Percentiles rank a stretch among this genome's conserved stretches.
Conservation (phyloP, 2,888 invertebrate species). For the Archips crataeganus region DNA sequence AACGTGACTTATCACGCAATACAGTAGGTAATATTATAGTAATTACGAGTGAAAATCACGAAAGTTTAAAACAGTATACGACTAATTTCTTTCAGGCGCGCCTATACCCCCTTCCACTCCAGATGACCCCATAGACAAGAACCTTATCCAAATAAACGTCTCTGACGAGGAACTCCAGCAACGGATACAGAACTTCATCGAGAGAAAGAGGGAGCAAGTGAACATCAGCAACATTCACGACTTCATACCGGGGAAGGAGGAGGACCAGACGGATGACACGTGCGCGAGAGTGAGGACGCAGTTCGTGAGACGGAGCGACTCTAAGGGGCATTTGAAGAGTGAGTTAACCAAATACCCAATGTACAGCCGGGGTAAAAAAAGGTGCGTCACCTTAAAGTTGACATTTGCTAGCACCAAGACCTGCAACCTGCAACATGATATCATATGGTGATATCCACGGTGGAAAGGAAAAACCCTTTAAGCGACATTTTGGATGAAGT, state of each 20-base stretch:
- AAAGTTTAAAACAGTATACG: too few relatives aligned
- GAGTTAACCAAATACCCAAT: slow-evolving; percentile 53
- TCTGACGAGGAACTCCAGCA: slow-evolving; percentile 87
- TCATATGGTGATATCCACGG: too few relatives aligned
- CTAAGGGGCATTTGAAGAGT: slow-evolving; percentile 94
- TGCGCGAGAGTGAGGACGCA: slow-evolving; percentile 93
- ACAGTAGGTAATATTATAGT: too few relatives aligned
- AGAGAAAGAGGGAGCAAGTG: slow-evolving; percentile 90
- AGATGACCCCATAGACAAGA: slow-evolving; percentile 60
- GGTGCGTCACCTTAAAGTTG: too few relatives aligned
- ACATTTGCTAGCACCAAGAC: too few relatives aligned
- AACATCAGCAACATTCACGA: slow-evolving; percentile 91
- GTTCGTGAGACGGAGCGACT: slow-evolving; percentile 89
- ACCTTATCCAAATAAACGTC: slow-evolving; percentile 89
- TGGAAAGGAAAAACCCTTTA: too few relatives aligned
- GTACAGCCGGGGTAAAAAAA: too few relatives aligned
- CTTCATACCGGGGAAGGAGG: slow-evolving; percentile 84
- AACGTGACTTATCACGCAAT: too few relatives aligned
- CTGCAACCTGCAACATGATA: too few relatives aligned
- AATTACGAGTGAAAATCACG: too few relatives aligned
- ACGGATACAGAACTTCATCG: slow-evolving; percentile 91
- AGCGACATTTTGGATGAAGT: too few relatives aligned
- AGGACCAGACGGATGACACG: slow-evolving; percentile 75
- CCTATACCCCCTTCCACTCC: slow-evolving; percentile 45
- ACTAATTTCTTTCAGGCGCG: slow-evolving; percentile 45